phyloP scores from a whole-genome alignment of 92 coral and sea anemone genomes.

The Paragorgia papillata region DNA sequence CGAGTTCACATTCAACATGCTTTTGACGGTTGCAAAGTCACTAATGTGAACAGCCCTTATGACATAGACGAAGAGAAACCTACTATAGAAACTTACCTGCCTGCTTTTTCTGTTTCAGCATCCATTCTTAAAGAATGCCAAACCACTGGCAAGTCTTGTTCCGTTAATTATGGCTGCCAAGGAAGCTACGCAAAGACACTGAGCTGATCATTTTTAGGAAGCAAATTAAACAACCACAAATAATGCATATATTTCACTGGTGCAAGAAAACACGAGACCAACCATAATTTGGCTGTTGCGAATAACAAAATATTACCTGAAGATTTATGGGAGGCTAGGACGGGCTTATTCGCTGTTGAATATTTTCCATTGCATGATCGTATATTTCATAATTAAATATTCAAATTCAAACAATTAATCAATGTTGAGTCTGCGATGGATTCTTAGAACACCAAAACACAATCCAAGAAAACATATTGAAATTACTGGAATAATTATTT shows the following conservation, averaged over 20 bases:
- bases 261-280: slow-evolving; percentile 1
- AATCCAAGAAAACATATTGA: not conserved
- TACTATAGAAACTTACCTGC: not conserved
- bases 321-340: not conserved
- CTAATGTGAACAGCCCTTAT: no score
- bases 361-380: not conserved
- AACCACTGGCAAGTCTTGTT: slow-evolving; percentile 97
- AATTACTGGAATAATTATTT: slow-evolving; percentile 2
- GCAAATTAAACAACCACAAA: slow-evolving; percentile 5
- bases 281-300: not conserved
- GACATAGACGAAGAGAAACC: no score
- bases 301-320: not conserved
- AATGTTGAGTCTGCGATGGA: not conserved
- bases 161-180: slow-evolving; percentile 97
- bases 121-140: slow-evolving; percentile 97
- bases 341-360: no score
- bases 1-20: no score
- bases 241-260: slow-evolving; percentile 28
- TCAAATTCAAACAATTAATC: no score
- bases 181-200: slow-evolving; percentile 89
- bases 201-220: not conserved
- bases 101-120: slow-evolving; percentile 59
- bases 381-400: not conserved
- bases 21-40: no score
- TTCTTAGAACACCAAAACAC: no score